Conservation (phyloP, 2,113 vertebrate genomes). For the Lota lota region DNA sequence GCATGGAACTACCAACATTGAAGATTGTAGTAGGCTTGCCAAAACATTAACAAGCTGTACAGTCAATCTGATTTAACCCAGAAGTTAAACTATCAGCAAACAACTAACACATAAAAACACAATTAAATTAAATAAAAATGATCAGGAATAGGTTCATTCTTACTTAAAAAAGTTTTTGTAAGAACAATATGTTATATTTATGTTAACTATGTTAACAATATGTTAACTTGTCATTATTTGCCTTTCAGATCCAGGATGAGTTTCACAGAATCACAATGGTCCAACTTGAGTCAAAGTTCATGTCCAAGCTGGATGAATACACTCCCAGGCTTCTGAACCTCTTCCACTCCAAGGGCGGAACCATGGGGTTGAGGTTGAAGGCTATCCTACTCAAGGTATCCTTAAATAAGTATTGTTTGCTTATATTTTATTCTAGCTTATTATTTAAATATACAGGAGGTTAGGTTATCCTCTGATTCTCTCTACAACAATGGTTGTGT, state of each 20-base stretch:
- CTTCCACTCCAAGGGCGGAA: conserved; percentile 29
- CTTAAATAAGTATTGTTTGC: conserved; percentile 9
- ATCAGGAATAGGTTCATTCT: neutral
- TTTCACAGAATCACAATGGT: no score
- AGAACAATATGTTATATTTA: conserved; percentile 24
- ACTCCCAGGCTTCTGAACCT: conserved; percentile 30
- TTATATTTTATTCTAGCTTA: no score
- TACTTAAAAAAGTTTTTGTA: conserved; percentile 3
- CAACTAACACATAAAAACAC: neutral
- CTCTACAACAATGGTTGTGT: no score
- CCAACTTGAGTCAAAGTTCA: no score
- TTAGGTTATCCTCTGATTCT: no score
- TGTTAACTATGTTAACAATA: no score
- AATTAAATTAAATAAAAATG: no score
- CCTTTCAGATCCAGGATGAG: no score
- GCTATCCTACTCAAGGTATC: conserved; percentile 23
- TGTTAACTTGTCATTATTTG: no score
- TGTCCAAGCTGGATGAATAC: conserved; percentile 35
- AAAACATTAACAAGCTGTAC: neutral
- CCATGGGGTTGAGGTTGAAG: conserved; percentile 25
- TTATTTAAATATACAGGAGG: no score
- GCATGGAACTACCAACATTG: neutral
- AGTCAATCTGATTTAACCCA: neutral
- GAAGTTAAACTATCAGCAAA: neutral
- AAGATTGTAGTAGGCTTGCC: neutral